These are phyloP conservation scores for Lophius piscatorius DNA, from an alignment of 2,113 vertebrate species.

Conservation along the genomic window DNA sequence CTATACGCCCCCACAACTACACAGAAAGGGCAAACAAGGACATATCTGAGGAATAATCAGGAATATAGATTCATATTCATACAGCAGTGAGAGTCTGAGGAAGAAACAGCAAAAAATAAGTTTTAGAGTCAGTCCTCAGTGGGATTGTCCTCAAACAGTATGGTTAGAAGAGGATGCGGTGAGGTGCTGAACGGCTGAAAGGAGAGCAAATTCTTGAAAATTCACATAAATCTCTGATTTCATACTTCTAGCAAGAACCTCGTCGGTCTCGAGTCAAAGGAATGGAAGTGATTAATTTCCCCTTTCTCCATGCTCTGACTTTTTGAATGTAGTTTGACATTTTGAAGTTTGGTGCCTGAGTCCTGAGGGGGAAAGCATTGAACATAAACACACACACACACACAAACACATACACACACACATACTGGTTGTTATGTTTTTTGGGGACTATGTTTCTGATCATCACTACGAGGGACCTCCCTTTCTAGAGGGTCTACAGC, in stretches of 20 bases:
- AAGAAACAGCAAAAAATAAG: slow-evolving; percentile 32
- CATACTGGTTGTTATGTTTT: too few species aligned
- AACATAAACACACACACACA: slow-evolving; percentile 29
- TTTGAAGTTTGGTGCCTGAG: slow-evolving; percentile 62
- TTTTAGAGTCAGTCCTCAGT: slow-evolving; percentile 1
- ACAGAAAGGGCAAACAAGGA: slow-evolving; percentile 18
- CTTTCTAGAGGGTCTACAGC: too few species aligned
- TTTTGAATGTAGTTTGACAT: slow-evolving; percentile 44
- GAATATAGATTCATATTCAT: too few species aligned
- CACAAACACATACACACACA: slow-evolving; percentile 12
- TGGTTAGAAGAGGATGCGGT: not conserved
- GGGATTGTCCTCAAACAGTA: slow-evolving; percentile 7
- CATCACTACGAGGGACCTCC: too few species aligned
- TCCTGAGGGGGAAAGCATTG: slow-evolving; percentile 50
- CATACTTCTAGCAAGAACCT: slow-evolving; percentile 1
- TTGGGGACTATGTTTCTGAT: too few species aligned
- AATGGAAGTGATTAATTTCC: slow-evolving; percentile 39
- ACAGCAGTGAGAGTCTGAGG: slow-evolving; percentile 20
- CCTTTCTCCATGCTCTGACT: slow-evolving; percentile 27
- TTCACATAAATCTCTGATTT: not conserved
- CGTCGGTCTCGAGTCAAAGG: slow-evolving; percentile 19
- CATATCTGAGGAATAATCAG: slow-evolving; percentile 22
- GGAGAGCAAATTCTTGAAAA: slow-evolving; percentile 17
- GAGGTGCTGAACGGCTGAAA: not conserved
- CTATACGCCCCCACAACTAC: slow-evolving; percentile 34